Evolutionary conservation across 2,113 vertebrate genomes (phyloP).

Genomic region (Ascaphus truei): DNA sequence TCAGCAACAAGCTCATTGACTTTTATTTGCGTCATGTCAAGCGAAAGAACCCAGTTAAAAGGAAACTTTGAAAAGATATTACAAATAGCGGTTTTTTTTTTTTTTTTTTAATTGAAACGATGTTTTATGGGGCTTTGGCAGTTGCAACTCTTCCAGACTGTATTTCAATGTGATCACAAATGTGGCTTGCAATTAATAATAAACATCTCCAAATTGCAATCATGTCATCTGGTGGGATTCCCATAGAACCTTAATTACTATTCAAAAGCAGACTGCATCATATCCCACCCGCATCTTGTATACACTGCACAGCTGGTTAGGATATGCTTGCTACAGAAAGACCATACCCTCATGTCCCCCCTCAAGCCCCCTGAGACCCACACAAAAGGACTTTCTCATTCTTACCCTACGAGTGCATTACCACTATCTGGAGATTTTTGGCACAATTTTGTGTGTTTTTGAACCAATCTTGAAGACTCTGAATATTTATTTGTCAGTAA

Average conservation of each 20-base stretch:
- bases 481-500: too few species aligned
- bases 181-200: conserved; percentile 50
- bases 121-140: conserved; percentile 78
- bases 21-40: conserved; percentile 90
- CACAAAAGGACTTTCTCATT: conserved; percentile 56
- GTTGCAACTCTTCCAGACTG: conserved; percentile 61
- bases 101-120: conserved; percentile 46
- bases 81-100: conserved; percentile 73
- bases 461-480: too few species aligned
- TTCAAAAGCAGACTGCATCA: conserved; percentile 83
- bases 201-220: conserved; percentile 65
- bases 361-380: conserved; percentile 37
- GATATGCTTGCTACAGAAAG: conserved; percentile 2
- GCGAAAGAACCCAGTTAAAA: conserved; percentile 77
- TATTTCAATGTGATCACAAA: conserved; percentile 49
- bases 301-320: conserved; percentile 77
- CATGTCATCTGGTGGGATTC: conserved; percentile 95
- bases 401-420: too few species aligned
- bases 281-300: conserved; percentile 88
- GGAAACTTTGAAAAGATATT: conserved; percentile 69
- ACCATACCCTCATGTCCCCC: background rate
- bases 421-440: too few species aligned
- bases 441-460: too few species aligned
- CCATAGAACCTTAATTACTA: conserved; percentile 86
- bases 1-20: conserved; percentile 83